These are phyloP conservation scores for Porphyrio hochstetteri DNA, from an alignment of 2,113 vertebrate genomes.

Conservation along the genomic window DNA sequence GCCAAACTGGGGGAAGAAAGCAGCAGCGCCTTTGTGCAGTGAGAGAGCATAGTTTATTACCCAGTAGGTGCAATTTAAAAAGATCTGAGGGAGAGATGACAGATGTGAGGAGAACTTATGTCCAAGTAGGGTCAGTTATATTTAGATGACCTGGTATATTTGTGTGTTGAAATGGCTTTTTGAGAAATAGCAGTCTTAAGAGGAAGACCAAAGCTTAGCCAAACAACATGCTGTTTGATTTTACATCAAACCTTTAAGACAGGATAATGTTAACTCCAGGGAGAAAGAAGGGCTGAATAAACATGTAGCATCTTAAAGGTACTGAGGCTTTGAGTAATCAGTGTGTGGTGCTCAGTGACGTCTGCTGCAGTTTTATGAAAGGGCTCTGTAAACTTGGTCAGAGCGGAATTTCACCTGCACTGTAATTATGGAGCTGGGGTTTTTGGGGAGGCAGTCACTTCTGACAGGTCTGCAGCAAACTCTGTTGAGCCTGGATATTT, in stretches of 20 bases:
- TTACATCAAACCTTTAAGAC: constrained; percentile 39
- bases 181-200: not conserved
- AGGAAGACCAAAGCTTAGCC: constrained; percentile 22
- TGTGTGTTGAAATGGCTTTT: constrained; percentile 46
- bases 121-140: constrained; percentile 28
- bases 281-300: constrained; percentile 24
- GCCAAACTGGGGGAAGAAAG: not conserved
- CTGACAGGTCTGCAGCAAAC: not conserved
- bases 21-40: not conserved
- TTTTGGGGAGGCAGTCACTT: not conserved
- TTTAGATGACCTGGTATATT: constrained; percentile 43
- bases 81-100: constrained; percentile 38
- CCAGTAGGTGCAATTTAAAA: constrained; percentile 44
- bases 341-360: not conserved
- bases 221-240: constrained; percentile 36
- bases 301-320: constrained; percentile 9
- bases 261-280: constrained; percentile 28
- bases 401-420: not conserved
- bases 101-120: not conserved
- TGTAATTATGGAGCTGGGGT: not conserved
- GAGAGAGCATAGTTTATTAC: constrained; percentile 35
- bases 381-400: not conserved
- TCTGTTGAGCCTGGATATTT: not conserved
- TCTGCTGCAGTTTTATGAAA: not conserved
- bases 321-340: not conserved